These are phyloP conservation scores for Lampropteryx suffumata DNA, from an alignment of 2,888 invertebrate species.

Conservation along the genomic window DNA sequence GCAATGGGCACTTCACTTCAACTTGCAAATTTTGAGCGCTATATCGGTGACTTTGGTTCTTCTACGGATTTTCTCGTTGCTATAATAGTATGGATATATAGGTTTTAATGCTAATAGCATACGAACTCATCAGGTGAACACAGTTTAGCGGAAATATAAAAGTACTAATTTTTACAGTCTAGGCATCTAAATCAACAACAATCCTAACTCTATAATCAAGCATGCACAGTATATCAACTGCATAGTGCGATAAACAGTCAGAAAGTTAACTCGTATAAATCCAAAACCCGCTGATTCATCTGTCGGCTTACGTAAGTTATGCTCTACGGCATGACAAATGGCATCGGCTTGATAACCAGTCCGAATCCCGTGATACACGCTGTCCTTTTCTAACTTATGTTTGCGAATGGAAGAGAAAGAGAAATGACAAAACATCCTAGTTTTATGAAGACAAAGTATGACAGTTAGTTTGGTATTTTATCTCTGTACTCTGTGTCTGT, in stretches of 20 bases:
- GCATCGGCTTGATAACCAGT: slow-evolving; percentile 37
- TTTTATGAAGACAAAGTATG: slow-evolving; percentile 27
- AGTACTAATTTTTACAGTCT: too few relatives aligned
- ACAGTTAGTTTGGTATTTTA: slow-evolving; percentile 17
- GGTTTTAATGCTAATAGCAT: too few relatives aligned
- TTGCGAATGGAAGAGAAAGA: slow-evolving; percentile 15
- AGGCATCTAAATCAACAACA: too few relatives aligned
- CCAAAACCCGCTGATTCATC: slow-evolving; percentile 58
- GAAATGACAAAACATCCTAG: slow-evolving; percentile 12
- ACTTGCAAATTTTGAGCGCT: too few relatives aligned
- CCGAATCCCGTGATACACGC: slow-evolving; percentile 18
- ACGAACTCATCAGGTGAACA: too few relatives aligned
- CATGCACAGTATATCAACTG: slow-evolving; percentile 9
- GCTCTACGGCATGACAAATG: slow-evolving; percentile 57
- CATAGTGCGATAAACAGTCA: slow-evolving; percentile 40
- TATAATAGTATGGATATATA: too few relatives aligned
- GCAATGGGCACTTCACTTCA: too few relatives aligned
- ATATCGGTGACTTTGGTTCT: too few relatives aligned
- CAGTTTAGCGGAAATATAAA: too few relatives aligned
- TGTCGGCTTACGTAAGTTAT: slow-evolving; percentile 59
- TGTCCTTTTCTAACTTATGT: slow-evolving; percentile 24
- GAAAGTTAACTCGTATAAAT: slow-evolving; percentile 61
- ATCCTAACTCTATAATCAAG: not conserved
- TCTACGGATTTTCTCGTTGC: too few relatives aligned
- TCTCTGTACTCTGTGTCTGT: slow-evolving; percentile 13